A percentile compares a stretch with the other conserved stretches of the same genome.
phyloP scores from a whole-genome alignment of 2,888 invertebrate genomes.

The Polydrusus tereticollis region DNA sequence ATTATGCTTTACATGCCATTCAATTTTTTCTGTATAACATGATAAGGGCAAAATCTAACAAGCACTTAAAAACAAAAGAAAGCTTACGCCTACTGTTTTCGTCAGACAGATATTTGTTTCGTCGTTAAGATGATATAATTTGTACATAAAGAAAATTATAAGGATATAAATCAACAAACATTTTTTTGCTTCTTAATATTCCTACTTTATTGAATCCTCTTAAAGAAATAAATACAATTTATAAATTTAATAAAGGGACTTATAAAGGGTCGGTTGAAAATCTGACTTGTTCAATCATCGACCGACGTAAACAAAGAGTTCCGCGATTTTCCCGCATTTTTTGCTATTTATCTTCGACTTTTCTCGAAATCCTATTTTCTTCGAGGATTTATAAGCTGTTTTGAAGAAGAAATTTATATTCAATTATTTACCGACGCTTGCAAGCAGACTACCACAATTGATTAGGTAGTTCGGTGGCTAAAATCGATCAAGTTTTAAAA shows the following conservation, averaged over 20 bases:
- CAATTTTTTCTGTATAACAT: no score
- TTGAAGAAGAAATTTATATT: conserved; percentile 39
- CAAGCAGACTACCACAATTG: conserved; percentile 21
- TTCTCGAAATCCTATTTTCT: conserved; percentile 24
- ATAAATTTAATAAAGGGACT: conserved; percentile 16
- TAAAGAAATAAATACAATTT: conserved; percentile 9
- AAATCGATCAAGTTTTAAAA: no score
- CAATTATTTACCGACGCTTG: conserved; percentile 37
- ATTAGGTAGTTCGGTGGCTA: no score
- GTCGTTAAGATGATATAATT: not conserved
- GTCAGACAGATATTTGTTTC: not conserved
- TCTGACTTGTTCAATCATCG: conserved; percentile 32
- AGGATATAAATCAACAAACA: not conserved
- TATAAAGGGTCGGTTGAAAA: conserved; percentile 8
- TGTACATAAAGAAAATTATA: not conserved
- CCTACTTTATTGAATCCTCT: conserved; percentile 4
- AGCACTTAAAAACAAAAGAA: no score
- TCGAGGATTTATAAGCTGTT: conserved; percentile 40
- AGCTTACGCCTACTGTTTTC: not conserved
- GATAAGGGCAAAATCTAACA: no score
- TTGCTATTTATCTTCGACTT: conserved; percentile 35
- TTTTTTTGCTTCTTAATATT: not conserved
- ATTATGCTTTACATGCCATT: no score
- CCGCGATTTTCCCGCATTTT: conserved; percentile 29
- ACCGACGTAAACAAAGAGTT: conserved; percentile 33